Evolutionary conservation across 2,113 vertebrate genomes (phyloP).

Genomic region (Agelaius phoeniceus): DNA sequence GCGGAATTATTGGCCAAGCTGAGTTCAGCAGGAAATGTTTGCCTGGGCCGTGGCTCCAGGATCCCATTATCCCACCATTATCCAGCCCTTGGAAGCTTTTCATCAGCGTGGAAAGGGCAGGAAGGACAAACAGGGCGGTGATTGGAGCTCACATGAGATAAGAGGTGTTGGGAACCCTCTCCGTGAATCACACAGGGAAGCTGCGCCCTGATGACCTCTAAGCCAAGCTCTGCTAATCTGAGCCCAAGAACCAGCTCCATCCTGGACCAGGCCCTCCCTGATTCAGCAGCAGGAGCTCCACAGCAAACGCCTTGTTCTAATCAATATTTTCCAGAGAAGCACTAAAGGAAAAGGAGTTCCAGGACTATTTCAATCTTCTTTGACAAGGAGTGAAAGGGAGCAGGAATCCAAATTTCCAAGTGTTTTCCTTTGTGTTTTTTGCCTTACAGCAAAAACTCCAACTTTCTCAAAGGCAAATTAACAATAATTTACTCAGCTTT

Average conservation of each 20-base stretch:
- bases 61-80: constrained; percentile 15
- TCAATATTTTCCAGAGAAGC: not conserved
- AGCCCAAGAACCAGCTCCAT: not conserved
- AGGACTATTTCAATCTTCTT: not conserved
- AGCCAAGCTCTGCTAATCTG: not conserved
- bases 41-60: not conserved
- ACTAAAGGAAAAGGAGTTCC: not conserved
- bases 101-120: not conserved
- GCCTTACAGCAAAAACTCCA: not conserved
- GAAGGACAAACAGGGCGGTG: not conserved
- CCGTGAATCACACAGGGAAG: not conserved
- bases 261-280: not conserved
- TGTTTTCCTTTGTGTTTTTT: not conserved
- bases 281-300: not conserved
- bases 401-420: not conserved
- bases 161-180: not conserved
- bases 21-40: constrained; percentile 31
- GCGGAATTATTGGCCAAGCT: constrained; percentile 14
- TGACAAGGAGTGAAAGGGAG: not conserved
- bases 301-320: not conserved
- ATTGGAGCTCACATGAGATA: not conserved
- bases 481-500: not conserved
- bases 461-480: not conserved
- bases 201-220: not conserved
- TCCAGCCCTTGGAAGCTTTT: not conserved